Percentiles rank a stretch among this genome's conserved stretches.
Evolutionary conservation across 2,888 invertebrate species (phyloP).

Genomic region (Eueremaeus valkanovi): DNA sequence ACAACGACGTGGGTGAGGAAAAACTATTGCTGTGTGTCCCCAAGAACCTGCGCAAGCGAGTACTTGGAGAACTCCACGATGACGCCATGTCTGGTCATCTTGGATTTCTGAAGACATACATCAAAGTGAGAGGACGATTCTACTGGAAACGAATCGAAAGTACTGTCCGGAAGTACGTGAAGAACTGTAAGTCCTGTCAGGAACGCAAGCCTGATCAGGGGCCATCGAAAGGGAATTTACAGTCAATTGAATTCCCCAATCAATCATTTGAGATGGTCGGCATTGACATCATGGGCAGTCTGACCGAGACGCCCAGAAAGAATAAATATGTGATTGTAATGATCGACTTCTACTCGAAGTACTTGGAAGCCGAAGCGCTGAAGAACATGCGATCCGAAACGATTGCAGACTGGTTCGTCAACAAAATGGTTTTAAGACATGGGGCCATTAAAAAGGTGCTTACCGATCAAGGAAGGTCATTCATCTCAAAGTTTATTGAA

Average conservation of each 20-base stretch:
- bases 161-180: slow-evolving; percentile 42
- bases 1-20: not conserved
- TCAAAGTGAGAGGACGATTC: slow-evolving; percentile 40
- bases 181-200: slow-evolving; percentile 44
- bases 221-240: not conserved
- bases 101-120: slow-evolving; percentile 43
- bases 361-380: not conserved
- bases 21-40: not conserved
- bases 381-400: not conserved
- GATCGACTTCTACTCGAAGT: slow-evolving; percentile 40
- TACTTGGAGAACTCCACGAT: slow-evolving; percentile 40
- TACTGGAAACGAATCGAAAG: slow-evolving; percentile 44
- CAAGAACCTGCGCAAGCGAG: not conserved
- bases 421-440: not conserved
- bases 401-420: slow-evolving; percentile 10
- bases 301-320: slow-evolving; percentile 24
- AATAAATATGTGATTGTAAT: slow-evolving; percentile 43
- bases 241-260: not conserved
- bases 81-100: slow-evolving; percentile 42
- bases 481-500: slow-evolving; percentile 43
- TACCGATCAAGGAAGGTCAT: slow-evolving; percentile 46
- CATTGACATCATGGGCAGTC: slow-evolving; percentile 41
- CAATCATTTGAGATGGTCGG: not conserved
- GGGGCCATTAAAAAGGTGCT: slow-evolving; percentile 42
- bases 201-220: not conserved